phyloP scores from a whole-genome alignment of 2,797 vertebrate genomes.

The Numenius phaeopus region DNA sequence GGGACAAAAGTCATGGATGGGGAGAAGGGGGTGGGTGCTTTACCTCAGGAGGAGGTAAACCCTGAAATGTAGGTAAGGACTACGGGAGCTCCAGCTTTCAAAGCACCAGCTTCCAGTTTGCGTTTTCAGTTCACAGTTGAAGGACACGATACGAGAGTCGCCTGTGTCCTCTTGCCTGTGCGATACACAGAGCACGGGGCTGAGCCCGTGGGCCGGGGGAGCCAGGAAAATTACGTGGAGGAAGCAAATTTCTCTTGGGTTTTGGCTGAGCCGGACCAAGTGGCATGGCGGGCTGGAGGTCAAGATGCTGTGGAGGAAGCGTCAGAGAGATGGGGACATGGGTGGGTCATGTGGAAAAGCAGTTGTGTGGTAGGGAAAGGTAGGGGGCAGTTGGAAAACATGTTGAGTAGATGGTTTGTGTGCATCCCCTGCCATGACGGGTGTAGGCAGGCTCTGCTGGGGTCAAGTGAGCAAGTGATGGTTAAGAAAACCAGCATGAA shows the following conservation, averaged over 20 bases:
- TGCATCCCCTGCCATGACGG: accelerated
- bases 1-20: background rate
- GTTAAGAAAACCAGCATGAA: background rate
- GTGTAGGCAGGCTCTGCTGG: background rate
- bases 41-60: background rate
- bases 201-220: background rate
- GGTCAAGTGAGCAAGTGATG: too few relatives aligned
- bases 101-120: background rate
- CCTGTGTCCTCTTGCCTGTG: background rate
- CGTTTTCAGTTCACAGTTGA: background rate
- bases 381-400: background rate
- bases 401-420: accelerated
- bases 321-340: background rate
- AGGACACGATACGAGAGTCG: background rate
- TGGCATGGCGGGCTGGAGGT: background rate
- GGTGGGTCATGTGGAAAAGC: background rate
- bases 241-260: background rate
- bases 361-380: background rate
- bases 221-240: accelerated
- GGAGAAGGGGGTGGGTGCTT: background rate
- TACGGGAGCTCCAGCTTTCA: background rate
- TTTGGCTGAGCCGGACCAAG: background rate
- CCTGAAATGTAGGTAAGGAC: background rate
- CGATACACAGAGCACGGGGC: accelerated
- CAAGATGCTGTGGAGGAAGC: background rate